Conservation (phyloP, 2,888 invertebrate species). For the Microctonus aethiopoides region DNA sequence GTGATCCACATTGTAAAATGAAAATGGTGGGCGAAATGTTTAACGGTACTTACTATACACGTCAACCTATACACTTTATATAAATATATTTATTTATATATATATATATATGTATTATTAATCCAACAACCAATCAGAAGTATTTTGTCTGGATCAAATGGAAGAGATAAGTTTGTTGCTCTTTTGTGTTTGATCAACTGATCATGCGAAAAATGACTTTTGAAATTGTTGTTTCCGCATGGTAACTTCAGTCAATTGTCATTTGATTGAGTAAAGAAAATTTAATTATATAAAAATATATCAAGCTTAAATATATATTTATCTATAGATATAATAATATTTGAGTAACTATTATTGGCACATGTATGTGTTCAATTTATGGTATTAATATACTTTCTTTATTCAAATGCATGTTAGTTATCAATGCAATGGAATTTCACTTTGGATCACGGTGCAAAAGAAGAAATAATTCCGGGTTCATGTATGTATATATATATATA, state of each 20-base stretch:
- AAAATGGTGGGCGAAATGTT: slow-evolving; percentile 51
- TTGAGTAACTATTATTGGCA: not conserved
- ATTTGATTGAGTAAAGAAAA: not conserved
- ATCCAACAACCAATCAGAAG: slow-evolving; percentile 42
- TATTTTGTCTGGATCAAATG: slow-evolving; percentile 22
- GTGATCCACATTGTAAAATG: slow-evolving; percentile 50
- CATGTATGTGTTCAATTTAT: not conserved
- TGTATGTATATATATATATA: slow-evolving; percentile 49
- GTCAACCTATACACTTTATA: slow-evolving; percentile 43
- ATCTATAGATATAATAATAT: not conserved
- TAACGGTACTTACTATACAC: slow-evolving; percentile 46
- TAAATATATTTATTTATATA: not conserved
- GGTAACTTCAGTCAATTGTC: not conserved
- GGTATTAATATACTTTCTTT: not conserved
- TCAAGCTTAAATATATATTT: no score
- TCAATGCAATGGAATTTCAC: not conserved
- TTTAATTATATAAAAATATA: not conserved
- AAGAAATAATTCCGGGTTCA: slow-evolving; percentile 52
- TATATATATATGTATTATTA: slow-evolving; percentile 45
- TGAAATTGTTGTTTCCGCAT: slow-evolving; percentile 3
- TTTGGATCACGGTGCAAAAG: slow-evolving; percentile 7
- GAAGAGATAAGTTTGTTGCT: slow-evolving; percentile 7
- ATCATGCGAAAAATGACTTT: slow-evolving; percentile 3
- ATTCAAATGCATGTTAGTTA: not conserved
- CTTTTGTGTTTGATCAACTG: not conserved